Evolutionary conservation across 2,797 vertebrate species (phyloP), one percentile per base, ranked within the genome.

Genomic region (Kryptolebias ocellatus): DNA sequence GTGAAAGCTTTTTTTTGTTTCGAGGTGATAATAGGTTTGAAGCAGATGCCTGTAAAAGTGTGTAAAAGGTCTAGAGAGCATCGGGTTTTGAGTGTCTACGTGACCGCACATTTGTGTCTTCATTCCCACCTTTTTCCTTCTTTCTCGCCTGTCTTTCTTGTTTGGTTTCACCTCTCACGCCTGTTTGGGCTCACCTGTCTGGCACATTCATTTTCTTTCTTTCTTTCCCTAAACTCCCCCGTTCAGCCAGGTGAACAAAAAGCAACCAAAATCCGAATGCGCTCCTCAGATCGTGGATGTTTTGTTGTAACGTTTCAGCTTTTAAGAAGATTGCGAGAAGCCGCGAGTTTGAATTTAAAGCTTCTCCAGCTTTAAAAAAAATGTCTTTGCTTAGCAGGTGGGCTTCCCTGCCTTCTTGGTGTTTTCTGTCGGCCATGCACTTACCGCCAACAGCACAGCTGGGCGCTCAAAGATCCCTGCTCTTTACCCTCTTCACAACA

Each of bases 341-440:
- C 16, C 50, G 10, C 5, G 29, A 66, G 53, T 78, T 34, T 58
- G 44, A 63, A 76, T 80, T 31, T 53, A 64, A 63, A 72, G 53
- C 51, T 55, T 62, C 3, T 12, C 3, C 27, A 5, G 11, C 15
- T 49, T 24, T 24, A 24, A 24, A 24, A 64, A 46, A 67, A 72
- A 77, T 79, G 51, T 76, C 50, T 62, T 12, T 15, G 42, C 75
- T 56, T 55, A 72, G 83, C 67, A 67, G 76, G 81, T 76, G 81
- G 74, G 50, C 74, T 64, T 76, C 56, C 15, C 53, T 58, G 16
- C 70, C 34, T 55, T 70, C 59, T 67, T 70, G 64, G 71, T 60
- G 60, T 78, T 83, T 74, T 67, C 52, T 18, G 51, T 64, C 57
- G 3, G 60, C 60, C 1, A 42, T 2, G 37, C 8, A 39, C 11